These are phyloP conservation scores for Rhaphigaster nebulosa DNA, from an alignment of 2,888 invertebrate genomes.

Conservation along the genomic window DNA sequence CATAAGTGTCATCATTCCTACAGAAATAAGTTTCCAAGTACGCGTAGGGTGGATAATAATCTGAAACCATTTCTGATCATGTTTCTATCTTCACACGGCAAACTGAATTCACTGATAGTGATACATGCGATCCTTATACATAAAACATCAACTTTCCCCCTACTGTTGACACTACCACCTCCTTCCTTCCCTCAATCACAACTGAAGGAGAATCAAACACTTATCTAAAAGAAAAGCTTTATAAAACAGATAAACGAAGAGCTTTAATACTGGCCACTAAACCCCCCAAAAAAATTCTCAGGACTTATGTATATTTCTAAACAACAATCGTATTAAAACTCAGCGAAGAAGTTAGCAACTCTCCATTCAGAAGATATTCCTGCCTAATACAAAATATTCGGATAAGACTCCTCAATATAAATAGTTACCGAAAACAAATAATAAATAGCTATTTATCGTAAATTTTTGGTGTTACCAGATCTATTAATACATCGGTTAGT, in stretches of 20 bases:
- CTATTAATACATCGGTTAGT: no score
- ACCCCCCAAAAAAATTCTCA: background rate
- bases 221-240: background rate
- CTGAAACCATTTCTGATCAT: background rate
- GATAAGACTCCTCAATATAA: background rate
- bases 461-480: no score
- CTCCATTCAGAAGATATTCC: background rate
- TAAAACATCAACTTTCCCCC: background rate
- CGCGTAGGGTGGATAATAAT: background rate
- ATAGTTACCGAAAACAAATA: no score
- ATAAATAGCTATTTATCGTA: no score
- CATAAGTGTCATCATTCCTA: background rate
- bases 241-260: background rate
- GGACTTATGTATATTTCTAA: background rate
- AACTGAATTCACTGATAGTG: slow-evolving; percentile 3
- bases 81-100: background rate
- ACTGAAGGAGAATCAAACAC: slow-evolving; percentile 15
- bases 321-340: no score
- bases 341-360: no score
- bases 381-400: background rate
- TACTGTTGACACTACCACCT: slow-evolving; percentile 13
- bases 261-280: background rate
- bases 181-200: slow-evolving; percentile 1
- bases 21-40: background rate
- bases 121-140: background rate